Percentiles rank a stretch among this genome's conserved stretches.
These are phyloP conservation scores for Lycophotia porphyrea DNA, from an alignment of 2,888 invertebrate species.

Conservation along the genomic window DNA sequence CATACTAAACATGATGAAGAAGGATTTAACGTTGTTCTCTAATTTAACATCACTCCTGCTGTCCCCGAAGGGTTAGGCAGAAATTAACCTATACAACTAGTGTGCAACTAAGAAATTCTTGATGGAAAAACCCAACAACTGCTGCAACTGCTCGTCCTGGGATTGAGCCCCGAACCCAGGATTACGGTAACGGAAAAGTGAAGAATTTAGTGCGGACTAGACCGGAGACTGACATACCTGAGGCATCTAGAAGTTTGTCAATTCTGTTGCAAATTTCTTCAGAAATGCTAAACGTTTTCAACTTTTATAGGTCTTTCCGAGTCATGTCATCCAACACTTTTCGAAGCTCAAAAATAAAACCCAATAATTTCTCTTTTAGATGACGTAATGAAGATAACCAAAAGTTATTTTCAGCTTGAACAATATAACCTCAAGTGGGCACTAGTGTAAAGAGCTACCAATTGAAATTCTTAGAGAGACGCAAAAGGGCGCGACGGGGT, in stretches of 20 bases:
- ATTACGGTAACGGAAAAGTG: not conserved
- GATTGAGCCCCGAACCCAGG: not conserved
- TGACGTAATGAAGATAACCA: not conserved
- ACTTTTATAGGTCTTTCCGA: not conserved
- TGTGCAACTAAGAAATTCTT: not conserved
- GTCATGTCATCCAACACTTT: not conserved
- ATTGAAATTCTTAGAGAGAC: constrained; percentile 45
- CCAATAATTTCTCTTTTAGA: not conserved
- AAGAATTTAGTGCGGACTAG: not conserved
- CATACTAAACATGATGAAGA: not conserved
- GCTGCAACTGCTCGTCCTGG: not conserved
- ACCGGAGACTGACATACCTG: not conserved
- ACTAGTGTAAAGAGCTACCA: constrained; percentile 6
- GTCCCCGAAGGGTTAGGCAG: not conserved
- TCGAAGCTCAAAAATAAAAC: not conserved
- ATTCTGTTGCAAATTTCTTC: not conserved
- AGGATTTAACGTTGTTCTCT: not conserved
- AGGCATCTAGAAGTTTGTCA: not conserved
- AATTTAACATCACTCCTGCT: not conserved
- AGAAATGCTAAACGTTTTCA: not conserved
- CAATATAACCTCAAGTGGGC: constrained; percentile 8
- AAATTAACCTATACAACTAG: not conserved
- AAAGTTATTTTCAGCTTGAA: constrained; percentile 12
- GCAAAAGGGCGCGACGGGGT: constrained; percentile 18
- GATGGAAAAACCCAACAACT: not conserved